Base-by-base conservation (phyloP, 1,140 invertebrate genomes). In the Bradysia coprophila region DNA sequence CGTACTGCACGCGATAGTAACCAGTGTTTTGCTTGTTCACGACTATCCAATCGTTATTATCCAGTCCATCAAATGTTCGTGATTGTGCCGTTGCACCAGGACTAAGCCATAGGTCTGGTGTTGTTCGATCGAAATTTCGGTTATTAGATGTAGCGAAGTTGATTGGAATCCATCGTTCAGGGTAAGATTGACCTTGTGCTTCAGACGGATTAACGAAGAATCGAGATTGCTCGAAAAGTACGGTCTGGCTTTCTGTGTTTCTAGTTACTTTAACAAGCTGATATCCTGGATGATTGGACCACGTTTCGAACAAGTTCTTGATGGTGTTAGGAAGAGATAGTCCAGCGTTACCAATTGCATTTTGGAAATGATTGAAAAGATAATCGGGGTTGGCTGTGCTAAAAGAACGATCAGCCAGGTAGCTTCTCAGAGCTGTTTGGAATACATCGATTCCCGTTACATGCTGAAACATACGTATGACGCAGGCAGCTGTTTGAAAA, bases 1-100 rank as follows among this genome's bases (percentile, higher is more conserved):
- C 71, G 43, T 80, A 80, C 42, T 72, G 73, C 0, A 79, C 74
- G 16, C 73, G 66, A 48, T 77, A 78, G 43, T 71, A 78, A 20
- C 75, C 75, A 28, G 63, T 69, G 46, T 73, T 64, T 46, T 73
- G 68, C 15, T 73, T 65, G 46, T 76, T 76, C 0, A 76, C 39
- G 10, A 76, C 64, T 28, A 64, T 64, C 73, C 73, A 76, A 2
- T 67, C 62, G 21, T 57, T 54, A 8, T 53, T n/a, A 1, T 45
- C 21, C 4, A 56, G 56, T 16, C 47, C 54, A 34, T 62, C 50
- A 18, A 58, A 38, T 3, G 57, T 28, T 28, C 24, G 6, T 28
- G 41, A 0, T 43, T 16, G 0, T 56, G 55, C 1, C 57, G 51
- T 45, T 50, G 10, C 51, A 9, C 45, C 39, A 0, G 54, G 53